Evolutionary conservation across 2,113 vertebrate genomes (phyloP), one percentile per base, ranked within the genome.

Genomic region (Pollimyrus isidori): DNA sequence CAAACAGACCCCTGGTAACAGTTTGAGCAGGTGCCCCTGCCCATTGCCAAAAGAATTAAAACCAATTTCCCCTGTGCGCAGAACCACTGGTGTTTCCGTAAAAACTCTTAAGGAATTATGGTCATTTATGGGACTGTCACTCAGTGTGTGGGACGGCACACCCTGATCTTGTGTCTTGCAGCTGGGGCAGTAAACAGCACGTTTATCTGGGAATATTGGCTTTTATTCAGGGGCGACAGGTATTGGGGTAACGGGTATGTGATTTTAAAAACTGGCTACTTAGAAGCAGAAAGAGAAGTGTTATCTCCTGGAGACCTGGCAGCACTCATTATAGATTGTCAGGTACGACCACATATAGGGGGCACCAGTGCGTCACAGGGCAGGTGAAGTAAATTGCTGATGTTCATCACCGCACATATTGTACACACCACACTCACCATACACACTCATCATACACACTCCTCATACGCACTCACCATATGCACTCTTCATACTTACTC

Each of bases 1-100:
- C 62, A 69, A 69, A 69, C 62, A 0, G 10, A 11, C n/a, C 62
- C 42, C 30, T 58, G 26, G 52, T 11, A 42, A 58, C 50, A 62
- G 21, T 58, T 62, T 62, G 11, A 62, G 9, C 49, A 35, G 50
- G 30, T 23, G 26, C 88, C 13, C 10, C 52, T 17, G n/a, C 62
- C 30, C 76, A 82, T 6, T 56, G 89, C 90, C 86, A 87, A 90
- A 90, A 90, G 91, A 92, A 91, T 89, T 90, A 84, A 90, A 93
- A 92, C 92, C 62, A 91, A 89, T 90, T 88, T 89, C 80, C 45
- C 89, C 48, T 46, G 80, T 46, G 80, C 52, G 87, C 56, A 85
- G 88, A 90, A 89, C 84, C 21, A 87, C 2, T 89, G 90, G 89
- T 58, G 89, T 53, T 83, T 45, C 52, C 2, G 50, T 87, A 76